Evolutionary conservation across 2,888 invertebrate species (phyloP).

Genomic region (Homarus gammarus): DNA sequence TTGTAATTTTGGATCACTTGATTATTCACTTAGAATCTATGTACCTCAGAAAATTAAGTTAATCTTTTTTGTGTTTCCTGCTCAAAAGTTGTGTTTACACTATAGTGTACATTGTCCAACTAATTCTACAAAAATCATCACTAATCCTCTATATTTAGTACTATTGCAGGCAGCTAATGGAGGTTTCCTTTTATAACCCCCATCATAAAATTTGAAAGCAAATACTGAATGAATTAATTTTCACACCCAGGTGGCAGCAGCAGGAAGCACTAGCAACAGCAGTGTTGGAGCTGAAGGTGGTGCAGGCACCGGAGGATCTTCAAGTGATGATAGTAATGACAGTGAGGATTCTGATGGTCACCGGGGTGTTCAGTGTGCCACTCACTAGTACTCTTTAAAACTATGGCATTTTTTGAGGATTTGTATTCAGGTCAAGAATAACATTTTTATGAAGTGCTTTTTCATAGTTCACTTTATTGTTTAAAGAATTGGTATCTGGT

Average conservation of each 20-base stretch:
- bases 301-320: slow-evolving; percentile 48
- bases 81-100: too few relatives aligned
- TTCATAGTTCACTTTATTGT: background rate
- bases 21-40: too few relatives aligned
- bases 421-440: background rate
- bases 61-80: too few relatives aligned
- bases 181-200: background rate
- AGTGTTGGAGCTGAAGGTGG: slow-evolving; percentile 40
- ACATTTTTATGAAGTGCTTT: background rate
- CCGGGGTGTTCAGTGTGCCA: slow-evolving; percentile 63
- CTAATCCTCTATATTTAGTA: too few relatives aligned
- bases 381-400: slow-evolving; percentile 41
- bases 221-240: background rate
- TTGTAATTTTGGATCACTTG: too few relatives aligned
- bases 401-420: background rate
- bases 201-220: background rate
- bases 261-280: slow-evolving; percentile 13
- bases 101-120: too few relatives aligned
- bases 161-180: background rate
- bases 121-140: too few relatives aligned
- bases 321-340: slow-evolving; percentile 66
- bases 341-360: slow-evolving; percentile 64
- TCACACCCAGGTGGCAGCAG: slow-evolving; percentile 35
- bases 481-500: too few relatives aligned
- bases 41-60: too few relatives aligned